phyloP scores from a whole-genome alignment of 2,797 vertebrate genomes.

The Eurystomus glaucurus region DNA sequence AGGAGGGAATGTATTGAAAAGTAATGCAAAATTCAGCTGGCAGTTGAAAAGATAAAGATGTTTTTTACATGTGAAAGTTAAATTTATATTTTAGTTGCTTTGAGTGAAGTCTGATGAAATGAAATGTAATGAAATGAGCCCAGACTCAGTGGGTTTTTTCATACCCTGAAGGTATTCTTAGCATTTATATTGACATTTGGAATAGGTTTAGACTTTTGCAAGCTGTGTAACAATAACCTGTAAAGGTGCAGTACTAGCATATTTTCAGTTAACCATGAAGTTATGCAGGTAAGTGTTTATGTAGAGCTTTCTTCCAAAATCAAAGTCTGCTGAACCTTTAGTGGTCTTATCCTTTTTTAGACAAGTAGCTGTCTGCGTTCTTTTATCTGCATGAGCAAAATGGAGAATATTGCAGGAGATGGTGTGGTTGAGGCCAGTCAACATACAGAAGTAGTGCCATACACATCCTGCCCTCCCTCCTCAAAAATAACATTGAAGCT shows the following conservation, averaged over 20 bases:
- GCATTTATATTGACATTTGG: slow-evolving; percentile 61
- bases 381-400: neutral
- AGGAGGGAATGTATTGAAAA: neutral
- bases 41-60: neutral
- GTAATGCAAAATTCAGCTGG: neutral
- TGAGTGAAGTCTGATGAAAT: slow-evolving; percentile 30
- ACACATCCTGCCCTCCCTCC: rapidly evolving
- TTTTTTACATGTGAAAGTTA: slow-evolving; percentile 5
- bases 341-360: neutral
- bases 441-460: neutral
- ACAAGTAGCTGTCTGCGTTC: rapidly evolving
- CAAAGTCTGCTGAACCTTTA: neutral
- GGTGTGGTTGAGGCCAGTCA: neutral
- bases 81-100: slow-evolving; percentile 32
- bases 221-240: neutral
- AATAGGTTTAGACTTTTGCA: slow-evolving; percentile 31
- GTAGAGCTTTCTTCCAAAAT: neutral
- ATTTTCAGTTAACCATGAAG: slow-evolving; percentile 11
- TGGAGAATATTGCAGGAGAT: neutral
- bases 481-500: neutral
- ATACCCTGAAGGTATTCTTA: slow-evolving; percentile 27
- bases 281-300: neutral
- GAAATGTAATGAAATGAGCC: slow-evolving; percentile 23
- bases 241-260: neutral
- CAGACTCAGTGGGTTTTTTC: neutral